Percentiles rank a stretch among this genome's conserved stretches.
Conservation (phyloP, 2,113 vertebrate genomes). For the Rhineura floridana region DNA sequence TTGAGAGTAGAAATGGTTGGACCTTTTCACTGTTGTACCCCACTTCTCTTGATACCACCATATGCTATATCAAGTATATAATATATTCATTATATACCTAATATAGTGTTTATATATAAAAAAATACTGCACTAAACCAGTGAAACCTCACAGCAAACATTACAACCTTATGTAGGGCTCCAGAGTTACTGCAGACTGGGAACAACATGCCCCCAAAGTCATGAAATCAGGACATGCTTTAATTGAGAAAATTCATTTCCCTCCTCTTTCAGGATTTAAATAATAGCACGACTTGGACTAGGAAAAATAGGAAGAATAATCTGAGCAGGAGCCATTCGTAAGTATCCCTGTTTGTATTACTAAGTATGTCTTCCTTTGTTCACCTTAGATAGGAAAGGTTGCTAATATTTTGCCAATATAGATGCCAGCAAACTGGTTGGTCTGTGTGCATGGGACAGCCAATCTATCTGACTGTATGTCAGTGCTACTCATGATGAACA, state of each 20-base stretch:
- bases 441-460: neutral
- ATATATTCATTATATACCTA: too few species aligned
- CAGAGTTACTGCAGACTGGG: neutral
- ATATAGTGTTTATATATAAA: too few species aligned
- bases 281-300: constrained; percentile 69
- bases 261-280: constrained; percentile 64
- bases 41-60: neutral
- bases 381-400: neutral
- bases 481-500: neutral
- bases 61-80: too few species aligned
- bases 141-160: neutral
- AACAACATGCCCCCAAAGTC: neutral
- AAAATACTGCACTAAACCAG: neutral
- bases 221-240: neutral
- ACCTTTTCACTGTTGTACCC: neutral
- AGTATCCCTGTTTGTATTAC: constrained; percentile 68
- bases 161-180: neutral
- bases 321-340: constrained; percentile 79
- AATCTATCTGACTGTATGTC: neutral
- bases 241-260: constrained; percentile 8
- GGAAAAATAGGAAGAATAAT: constrained; percentile 63
- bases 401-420: too few species aligned
- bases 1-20: neutral
- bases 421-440: neutral
- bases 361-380: neutral